These are phyloP conservation scores for Eolophus roseicapilla DNA, from an alignment of 2,113 vertebrate genomes.

Conservation along the genomic window DNA sequence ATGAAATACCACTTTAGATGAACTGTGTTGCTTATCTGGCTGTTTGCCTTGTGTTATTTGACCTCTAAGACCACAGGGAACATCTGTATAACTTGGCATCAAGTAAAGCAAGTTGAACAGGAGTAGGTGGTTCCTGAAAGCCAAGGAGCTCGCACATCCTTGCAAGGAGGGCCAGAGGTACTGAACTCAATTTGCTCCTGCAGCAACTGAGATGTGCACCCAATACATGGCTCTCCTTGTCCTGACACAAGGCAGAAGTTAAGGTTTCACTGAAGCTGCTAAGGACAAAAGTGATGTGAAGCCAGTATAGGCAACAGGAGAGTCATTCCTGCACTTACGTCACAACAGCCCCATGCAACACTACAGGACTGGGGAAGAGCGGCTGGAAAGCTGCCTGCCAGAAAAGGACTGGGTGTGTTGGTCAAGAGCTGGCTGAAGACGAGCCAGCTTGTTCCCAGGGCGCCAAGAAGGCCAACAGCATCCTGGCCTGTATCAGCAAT, in stretches of 20 bases:
- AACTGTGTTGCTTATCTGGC: neutral
- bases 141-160: neutral
- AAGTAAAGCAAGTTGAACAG: neutral
- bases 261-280: neutral
- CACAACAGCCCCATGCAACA: accelerated
- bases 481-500: neutral
- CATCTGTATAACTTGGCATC: neutral
- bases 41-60: neutral
- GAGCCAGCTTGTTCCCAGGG: neutral
- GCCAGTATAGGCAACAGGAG: neutral
- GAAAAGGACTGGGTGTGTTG: neutral
- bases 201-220: neutral
- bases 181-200: neutral
- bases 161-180: neutral
- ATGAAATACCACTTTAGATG: neutral
- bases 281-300: neutral
- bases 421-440: neutral
- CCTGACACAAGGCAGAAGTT: neutral
- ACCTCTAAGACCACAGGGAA: neutral
- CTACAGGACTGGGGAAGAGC: neutral
- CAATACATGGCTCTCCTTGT: accelerated
- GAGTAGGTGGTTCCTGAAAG: neutral
- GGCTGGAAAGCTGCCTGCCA: neutral
- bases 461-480: neutral
- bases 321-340: neutral